Evolutionary conservation across 2,888 invertebrate species (phyloP), one percentile per base, ranked within the genome.

Genomic region (Sialis lutaria): DNA sequence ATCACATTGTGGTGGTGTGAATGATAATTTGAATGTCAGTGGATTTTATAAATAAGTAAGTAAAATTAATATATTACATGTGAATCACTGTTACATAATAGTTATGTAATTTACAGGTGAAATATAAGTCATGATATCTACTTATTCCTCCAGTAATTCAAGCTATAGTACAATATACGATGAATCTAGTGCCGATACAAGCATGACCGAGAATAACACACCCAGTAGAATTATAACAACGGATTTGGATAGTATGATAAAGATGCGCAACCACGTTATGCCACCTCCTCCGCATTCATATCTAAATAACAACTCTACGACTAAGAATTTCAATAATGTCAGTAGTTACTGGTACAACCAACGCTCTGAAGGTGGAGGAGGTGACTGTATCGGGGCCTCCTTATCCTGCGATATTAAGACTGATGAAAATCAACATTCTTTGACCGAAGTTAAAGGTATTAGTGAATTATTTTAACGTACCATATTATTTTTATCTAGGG

Each of bases 241-340:
- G 34, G 33, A 10, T 46, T 13, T 33, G 9, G 33, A 40, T 31
- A 13, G 22, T 37, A 47, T 47, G 42, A 42, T 37, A 31, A 32
- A 42, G 7, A n/a, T 47, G 31, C 42, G 47, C 12, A 22, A 32
- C 6, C 46, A 40, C 30, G 46, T 55, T 42, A 54, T 55, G 53
- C 55, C 54, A 41, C 57, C 56, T 7, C 55, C 57, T 33, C 56
- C 55, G 30, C 53, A 54, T 42, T 42, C 37, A 8, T 47, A 47
- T 35, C 42, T 47, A 9, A 47, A 47, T 31, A 47, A 47, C 32
- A 47, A 42, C 34, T 34, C 42, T 6, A 35, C 32, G 10, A 22
- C 34, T 33, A 47, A 47, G 42, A 47, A 47, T 42, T 47, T 42
- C 13, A 46, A 46, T 22, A 42, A 42, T 30, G 34, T 30, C n/a